Evolutionary conservation across 2,113 vertebrate genomes (phyloP), one percentile per base, ranked within the genome.

Genomic region (Rhinichthys klamathensis): DNA sequence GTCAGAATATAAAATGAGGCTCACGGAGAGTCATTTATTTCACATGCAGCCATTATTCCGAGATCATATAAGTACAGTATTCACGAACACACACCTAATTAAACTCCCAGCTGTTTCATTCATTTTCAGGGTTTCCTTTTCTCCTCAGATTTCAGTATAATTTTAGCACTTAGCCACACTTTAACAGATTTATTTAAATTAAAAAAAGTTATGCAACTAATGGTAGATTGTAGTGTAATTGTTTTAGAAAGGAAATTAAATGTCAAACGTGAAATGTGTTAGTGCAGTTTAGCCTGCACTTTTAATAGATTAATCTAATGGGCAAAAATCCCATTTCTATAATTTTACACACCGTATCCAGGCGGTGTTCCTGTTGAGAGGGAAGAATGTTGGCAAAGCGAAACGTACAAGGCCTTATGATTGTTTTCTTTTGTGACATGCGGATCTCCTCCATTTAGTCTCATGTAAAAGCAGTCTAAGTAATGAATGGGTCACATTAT

Each of bases 201-300:
- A 85, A 46, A 30, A 30, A 30, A 25, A 84, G 87, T 91, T 90
- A 92, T 90, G 89, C 44, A 35, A 88, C 86, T 75, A 30, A 63
- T 85, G 76, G n/a, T 84, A 73, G 46, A 81, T 84, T 88, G 60
- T 84, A 80, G 63, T 87, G 73, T 58, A 23, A 86, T 87, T 92
- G 89, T 94, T 91, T 85, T 87, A 80, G 61, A 91, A 85, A 91
- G 92, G 88, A 94, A 93, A 94, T 91, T 84, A 92, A 91, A 92
- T 75, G 87, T 90, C 90, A 90, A 84, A 38, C 88, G 82, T 89
- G 86, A 90, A 92, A 91, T 82, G 90, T 89, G 90, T 92, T 88
- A 84, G 87, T 87, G 83, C 82, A 85, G 81, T 69, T 87, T 80
- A 83, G 32, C 16, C 18, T 75, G n/a, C 41, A 89, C 27, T 61